phyloP scores from a whole-genome alignment of 2,888 invertebrate genomes.

The Andrena hattorfiana region DNA sequence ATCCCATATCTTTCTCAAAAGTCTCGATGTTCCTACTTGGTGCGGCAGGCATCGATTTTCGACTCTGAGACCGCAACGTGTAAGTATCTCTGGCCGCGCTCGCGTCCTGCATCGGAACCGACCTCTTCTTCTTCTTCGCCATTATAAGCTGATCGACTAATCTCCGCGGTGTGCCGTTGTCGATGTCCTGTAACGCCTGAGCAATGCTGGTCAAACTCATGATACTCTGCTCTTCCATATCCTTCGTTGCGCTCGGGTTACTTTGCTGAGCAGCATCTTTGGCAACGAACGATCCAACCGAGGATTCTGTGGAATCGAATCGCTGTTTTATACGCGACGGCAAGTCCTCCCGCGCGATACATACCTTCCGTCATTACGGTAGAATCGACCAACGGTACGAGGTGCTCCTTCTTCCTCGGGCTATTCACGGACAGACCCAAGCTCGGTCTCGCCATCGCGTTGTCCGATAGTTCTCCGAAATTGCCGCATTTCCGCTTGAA shows the following conservation, averaged over 20 bases:
- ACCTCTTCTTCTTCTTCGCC: slow-evolving; percentile 73
- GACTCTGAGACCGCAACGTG: slow-evolving; percentile 52
- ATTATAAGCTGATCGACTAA: slow-evolving; percentile 80
- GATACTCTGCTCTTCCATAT: slow-evolving; percentile 74
- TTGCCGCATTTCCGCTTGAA: slow-evolving; percentile 84
- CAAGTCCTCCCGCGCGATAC: background rate
- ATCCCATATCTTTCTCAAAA: slow-evolving; percentile 37
- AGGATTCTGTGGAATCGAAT: slow-evolving; percentile 27
- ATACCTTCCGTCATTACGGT: slow-evolving; percentile 77
- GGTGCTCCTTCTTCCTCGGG: slow-evolving; percentile 71
- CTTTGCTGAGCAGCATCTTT: slow-evolving; percentile 40
- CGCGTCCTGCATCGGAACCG: slow-evolving; percentile 47
- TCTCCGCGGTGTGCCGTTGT: slow-evolving; percentile 77
- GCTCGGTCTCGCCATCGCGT: slow-evolving; percentile 73
- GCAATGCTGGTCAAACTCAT: slow-evolving; percentile 82
- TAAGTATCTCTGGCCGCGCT: slow-evolving; percentile 64
- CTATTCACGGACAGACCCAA: slow-evolving; percentile 76
- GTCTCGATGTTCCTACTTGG: slow-evolving; percentile 30
- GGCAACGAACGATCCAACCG: slow-evolving; percentile 14
- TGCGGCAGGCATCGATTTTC: slow-evolving; percentile 70
- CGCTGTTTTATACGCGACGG: background rate
- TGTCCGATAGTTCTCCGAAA: slow-evolving; percentile 78
- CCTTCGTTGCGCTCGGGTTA: slow-evolving; percentile 42
- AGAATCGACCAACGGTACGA: slow-evolving; percentile 76
- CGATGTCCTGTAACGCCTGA: slow-evolving; percentile 76